Conservation (phyloP, 2,888 invertebrate genomes). For the Troides aeacus region DNA sequence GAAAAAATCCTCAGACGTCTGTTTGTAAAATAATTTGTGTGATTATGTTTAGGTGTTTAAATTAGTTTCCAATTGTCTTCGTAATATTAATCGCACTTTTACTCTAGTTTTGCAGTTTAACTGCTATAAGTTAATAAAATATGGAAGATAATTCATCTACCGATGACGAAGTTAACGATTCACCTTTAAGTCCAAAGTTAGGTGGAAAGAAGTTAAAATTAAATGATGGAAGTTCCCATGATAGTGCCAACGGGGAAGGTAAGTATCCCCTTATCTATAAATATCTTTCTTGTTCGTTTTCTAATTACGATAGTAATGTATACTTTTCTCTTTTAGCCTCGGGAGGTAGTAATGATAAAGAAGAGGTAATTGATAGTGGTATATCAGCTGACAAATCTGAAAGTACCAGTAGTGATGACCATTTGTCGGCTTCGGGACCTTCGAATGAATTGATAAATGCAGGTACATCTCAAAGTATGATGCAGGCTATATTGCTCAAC, state of each 20-base stretch:
- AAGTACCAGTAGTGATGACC: slow-evolving; percentile 68
- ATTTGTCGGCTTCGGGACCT: slow-evolving; percentile 48
- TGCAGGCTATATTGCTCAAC: slow-evolving; percentile 60
- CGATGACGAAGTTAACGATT: slow-evolving; percentile 68
- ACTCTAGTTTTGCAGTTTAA: slow-evolving; percentile 21
- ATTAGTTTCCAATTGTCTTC: slow-evolving; percentile 16
- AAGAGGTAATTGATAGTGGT: slow-evolving; percentile 72
- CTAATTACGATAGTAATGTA: slow-evolving; percentile 46
- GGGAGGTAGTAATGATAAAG: slow-evolving; percentile 42
- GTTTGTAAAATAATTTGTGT: slow-evolving; percentile 21
- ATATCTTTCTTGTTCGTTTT: slow-evolving; percentile 1
- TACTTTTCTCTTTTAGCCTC: slow-evolving; percentile 37
- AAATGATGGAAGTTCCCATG: slow-evolving; percentile 73
- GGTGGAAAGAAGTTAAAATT: slow-evolving; percentile 70
- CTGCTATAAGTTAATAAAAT: slow-evolving; percentile 36
- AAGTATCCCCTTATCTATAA: slow-evolving; percentile 34
- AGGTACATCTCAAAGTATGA: slow-evolving; percentile 64
- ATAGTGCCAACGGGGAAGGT: slow-evolving; percentile 63
- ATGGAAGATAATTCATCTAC: slow-evolving; percentile 71
- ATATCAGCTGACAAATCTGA: slow-evolving; percentile 74
- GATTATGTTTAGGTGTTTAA: slow-evolving; percentile 9
- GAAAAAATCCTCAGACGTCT: slow-evolving; percentile 13
- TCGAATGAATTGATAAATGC: slow-evolving; percentile 61
- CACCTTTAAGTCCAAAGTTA: slow-evolving; percentile 53
- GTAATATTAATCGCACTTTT: background rate